Evolutionary conservation across 2,113 vertebrate genomes (phyloP), one percentile per base, ranked within the genome.

Genomic region (Nothobranchius furzeri): DNA sequence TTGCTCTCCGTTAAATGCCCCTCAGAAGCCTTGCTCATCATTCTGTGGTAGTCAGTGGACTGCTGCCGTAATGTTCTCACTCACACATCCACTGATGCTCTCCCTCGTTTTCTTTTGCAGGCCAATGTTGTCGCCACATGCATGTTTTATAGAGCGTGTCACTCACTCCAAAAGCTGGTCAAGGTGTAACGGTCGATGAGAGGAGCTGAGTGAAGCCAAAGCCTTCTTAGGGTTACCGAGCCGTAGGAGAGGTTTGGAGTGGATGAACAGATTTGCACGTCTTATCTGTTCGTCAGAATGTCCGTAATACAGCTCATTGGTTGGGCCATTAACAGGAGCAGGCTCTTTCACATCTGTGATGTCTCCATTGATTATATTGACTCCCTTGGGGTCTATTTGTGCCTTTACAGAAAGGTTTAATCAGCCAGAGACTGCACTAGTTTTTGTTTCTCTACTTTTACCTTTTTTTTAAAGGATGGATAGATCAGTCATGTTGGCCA

Each of bases 261-360:
- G 25, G 45, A 63, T 53, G 59, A 63, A 49, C 35, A 70, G 61
- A 56, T 74, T 70, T 77, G 71, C 54, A 49, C 63, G 73, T 77
- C 49, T 78, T 70, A 53, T 81, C 67, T 66, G 11, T 71, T 71
- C 53, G 66, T 56, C 78, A 82, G 75, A 50, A 73, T 73, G 76
- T 76, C 43, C 64, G 63, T 68, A 78, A 67, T 63, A 79, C 70
- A 87, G 74, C 76, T 75, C 78, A 74, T 78, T 81, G 70, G 65
- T n/a, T 60, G 13, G 37, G 36, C 70, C 68, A 79, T 84, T 80
- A 88, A 61, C 72, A 36, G 65, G 50, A 83, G 55, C 57, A 74
- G 48, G 8, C 62, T 64, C 46, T 64, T 54, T 60, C 73, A 71
- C 76, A 74, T 63, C 60, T 71, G 56, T 52, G 70, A 69, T 73